These are phyloP conservation scores for Synanthedon vespiformis DNA, from an alignment of 2,888 invertebrate species.

Conservation along the genomic window DNA sequence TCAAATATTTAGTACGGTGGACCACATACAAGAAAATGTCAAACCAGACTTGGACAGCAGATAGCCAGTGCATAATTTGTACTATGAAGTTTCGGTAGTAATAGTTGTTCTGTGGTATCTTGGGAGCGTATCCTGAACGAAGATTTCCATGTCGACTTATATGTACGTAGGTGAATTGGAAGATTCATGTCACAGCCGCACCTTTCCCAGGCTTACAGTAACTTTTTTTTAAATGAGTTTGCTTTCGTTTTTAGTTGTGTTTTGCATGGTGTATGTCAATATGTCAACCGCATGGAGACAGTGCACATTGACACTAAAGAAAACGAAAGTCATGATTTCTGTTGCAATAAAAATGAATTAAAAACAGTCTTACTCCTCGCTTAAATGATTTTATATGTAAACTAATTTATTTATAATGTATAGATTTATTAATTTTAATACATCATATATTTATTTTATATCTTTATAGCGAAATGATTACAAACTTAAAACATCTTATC, in stretches of 20 bases:
- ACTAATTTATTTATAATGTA: too few relatives aligned
- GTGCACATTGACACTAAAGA: constrained; percentile 27
- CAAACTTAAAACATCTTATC: too few relatives aligned
- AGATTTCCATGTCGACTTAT: constrained; percentile 6
- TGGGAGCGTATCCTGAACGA: constrained; percentile 10
- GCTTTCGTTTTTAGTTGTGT: constrained; percentile 44
- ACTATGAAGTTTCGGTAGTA: neutral
- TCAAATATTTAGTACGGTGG: constrained; percentile 26
- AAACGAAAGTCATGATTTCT: constrained; percentile 43
- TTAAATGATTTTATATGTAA: too few relatives aligned
- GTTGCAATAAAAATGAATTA: constrained; percentile 1
- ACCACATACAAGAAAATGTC: constrained; percentile 28
- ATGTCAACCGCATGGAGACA: constrained; percentile 9
- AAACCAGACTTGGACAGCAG: constrained; percentile 3
- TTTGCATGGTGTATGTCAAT: constrained; percentile 27
- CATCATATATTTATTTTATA: too few relatives aligned
- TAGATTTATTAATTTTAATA: too few relatives aligned
- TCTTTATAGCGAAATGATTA: too few relatives aligned
- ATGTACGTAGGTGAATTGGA: constrained; percentile 28
- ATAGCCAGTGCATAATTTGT: constrained; percentile 8
- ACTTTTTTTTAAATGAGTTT: constrained; percentile 30
- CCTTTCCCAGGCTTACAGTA: constrained; percentile 31
- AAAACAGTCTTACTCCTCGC: neutral
- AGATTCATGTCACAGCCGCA: constrained; percentile 31
- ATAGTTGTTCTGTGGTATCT: constrained; percentile 5